Base-by-base conservation (phyloP, 2,888 invertebrate genomes). In the Stramonita haemastoma region DNA sequence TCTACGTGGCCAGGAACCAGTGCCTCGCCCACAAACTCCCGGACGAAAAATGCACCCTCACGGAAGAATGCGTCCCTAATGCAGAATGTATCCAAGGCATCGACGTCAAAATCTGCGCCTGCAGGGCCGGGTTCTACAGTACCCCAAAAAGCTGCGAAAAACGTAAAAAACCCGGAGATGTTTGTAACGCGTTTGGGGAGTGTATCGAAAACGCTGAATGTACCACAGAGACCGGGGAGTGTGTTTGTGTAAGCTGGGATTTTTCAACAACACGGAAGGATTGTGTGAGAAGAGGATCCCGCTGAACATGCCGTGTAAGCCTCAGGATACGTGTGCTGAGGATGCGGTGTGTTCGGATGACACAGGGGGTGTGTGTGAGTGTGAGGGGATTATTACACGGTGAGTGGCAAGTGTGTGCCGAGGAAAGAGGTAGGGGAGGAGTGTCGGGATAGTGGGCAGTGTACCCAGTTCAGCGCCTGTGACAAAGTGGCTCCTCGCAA, bases 301-400 rank as follows among this genome's bases (percentile, higher is more conserved):
- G 1, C 60, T 87, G 6, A 73, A 32, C 8, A 56, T 56, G 86
- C 73, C 73, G 2, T 91, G 91, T 66, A 79, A 85, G 19, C 79
- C 84, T 11, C 70, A 87, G 22, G 79, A 89, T 60, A 87, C 90
- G 81, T 91, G 91, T 81, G 90, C 91, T 2, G 90, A 87, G n/a
- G 79, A 91, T 57, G 91, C 89, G 1, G 77, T 86, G n/a, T 91
- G 91, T 26, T 87, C 87, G 36, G 79, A 87, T 19, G 36, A 77
- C 66, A 79, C 89, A n/a, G 85, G 89, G 15, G 60, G 87, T 34
- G 89, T 56, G 77, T 91, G 91, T 57, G 89, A 89, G 73, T 91
- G 91, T 32, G 56, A 81, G 70, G 89, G 77, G 70, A 90, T 29
- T 91, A 86, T 70, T 91, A 91, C 86, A 91, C 87, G 36, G 90